Evolutionary conservation across 1,140 invertebrate genomes (phyloP), one percentile per base, ranked within the genome.

Genomic region (Drosophila trapezifrons): DNA sequence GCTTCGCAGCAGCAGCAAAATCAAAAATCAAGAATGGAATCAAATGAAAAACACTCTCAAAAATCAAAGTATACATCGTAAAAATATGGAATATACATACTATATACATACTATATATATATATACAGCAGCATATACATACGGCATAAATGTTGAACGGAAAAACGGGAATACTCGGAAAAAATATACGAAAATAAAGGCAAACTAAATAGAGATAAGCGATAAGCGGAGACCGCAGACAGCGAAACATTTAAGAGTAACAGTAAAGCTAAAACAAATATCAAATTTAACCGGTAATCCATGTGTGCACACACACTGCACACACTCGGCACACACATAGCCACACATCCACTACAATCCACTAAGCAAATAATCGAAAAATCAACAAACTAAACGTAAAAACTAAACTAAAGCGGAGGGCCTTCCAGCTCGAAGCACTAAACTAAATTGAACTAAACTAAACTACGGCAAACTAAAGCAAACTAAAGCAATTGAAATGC

Each of bases 1-100:
- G 90, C 90, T 91, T 90, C 82, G 77, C 67, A 86, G 87, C 90
- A 91, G 89, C 90, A 91, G 77, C 71, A 90, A 90, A 91, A 91
- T 91, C 90, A 91, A 91, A 49, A 78, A 78, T 27, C 66, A 66
- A 47, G 55, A 62, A 63, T 37, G 51, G 42, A 74, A 47, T 42
- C 54, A 45, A 65, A 66, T 17, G 27, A 52, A 63, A 46, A 73
- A 20, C 51, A 58, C 47, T 52, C 49, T 42, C 42, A n/a, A 51
- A 73, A 81, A 79, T 63, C 80, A 78, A 84, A 83, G 46, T 70
- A 66, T 66, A 74, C 64, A 78, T 60, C 55, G 43, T 54, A 45
- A 74, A 45, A 69, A 65, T 71, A 57, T 38, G 65, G 27, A 37
- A 54, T 54, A 54, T 22, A 54, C 55, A 64, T 35, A 29, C 22